Conservation (phyloP, 2,113 vertebrate species). For the Boleophthalmus pectinirostris region DNA sequence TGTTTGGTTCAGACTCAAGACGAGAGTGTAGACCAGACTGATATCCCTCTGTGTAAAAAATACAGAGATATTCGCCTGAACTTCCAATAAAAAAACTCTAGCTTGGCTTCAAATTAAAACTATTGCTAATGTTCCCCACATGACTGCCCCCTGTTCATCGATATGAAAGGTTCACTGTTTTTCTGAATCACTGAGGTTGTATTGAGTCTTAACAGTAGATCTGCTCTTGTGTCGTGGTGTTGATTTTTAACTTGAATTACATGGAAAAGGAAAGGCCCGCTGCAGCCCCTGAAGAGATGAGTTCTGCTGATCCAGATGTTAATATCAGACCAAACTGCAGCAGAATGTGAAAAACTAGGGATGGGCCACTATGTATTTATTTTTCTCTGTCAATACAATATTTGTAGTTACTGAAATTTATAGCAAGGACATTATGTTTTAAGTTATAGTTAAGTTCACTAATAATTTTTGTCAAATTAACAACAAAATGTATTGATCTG, state of each 20-base stretch:
- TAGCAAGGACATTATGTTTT: too few relatives aligned
- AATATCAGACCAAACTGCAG: not conserved
- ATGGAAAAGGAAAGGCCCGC: slow-evolving; percentile 20
- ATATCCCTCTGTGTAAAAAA: too few relatives aligned
- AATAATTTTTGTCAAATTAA: too few relatives aligned
- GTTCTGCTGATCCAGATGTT: slow-evolving; percentile 26
- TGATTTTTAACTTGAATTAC: slow-evolving; percentile 35
- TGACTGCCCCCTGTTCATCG: not conserved
- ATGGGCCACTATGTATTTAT: too few relatives aligned
- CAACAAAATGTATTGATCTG: too few relatives aligned
- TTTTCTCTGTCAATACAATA: too few relatives aligned
- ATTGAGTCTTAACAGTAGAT: slow-evolving; percentile 7
- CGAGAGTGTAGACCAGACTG: too few relatives aligned
- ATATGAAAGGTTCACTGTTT: not conserved
- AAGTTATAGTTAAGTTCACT: too few relatives aligned
- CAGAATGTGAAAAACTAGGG: not conserved
- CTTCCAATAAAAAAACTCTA: not conserved
- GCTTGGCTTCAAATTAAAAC: not conserved
- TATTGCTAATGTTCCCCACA: not conserved
- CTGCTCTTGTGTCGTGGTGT: slow-evolving; percentile 12
- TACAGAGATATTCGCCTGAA: too few relatives aligned
- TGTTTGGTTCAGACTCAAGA: too few relatives aligned
- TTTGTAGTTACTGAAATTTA: too few relatives aligned
- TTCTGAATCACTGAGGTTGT: slow-evolving; percentile 10
- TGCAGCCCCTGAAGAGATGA: slow-evolving; percentile 5